Base-by-base conservation (phyloP, 2,113 vertebrate genomes). In the Stegostoma tigrinum region DNA sequence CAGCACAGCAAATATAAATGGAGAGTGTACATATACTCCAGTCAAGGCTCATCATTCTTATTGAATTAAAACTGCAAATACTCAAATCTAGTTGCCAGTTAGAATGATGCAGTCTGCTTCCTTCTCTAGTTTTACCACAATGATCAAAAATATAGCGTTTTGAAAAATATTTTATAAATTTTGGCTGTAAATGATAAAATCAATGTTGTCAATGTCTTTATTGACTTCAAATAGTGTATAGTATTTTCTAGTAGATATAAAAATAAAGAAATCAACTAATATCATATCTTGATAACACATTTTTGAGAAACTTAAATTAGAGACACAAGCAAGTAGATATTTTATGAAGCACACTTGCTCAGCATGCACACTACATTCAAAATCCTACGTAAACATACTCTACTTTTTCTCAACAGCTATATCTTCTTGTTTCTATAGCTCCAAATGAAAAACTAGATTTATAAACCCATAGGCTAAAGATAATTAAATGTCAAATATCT, bases 401-500 rank as follows among this genome's bases (percentile, higher is more conserved):
- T 42, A 93, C 64, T 64, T 38, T 93, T 91, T 93, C 38, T 91
- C 52, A 93, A 93, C 89, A 93, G 89, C 89, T 93, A 93, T 93
- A 93, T 93, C 89, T 38, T 66, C 89, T 67, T 93, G 87, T n/a
- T n/a, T 66, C 89, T 93, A 67, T 21, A 38, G 89, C 89, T 66
- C 61, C 27, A 95, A 72, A 72, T 14, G 94, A 72, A 95, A 72
- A 95, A 95, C 67, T 95, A 95, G 94, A 95, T 95, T 95, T 48
- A 72, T 67, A 72, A 72, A 95, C 94, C 66, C 68, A 52, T 68
- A 72, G 68, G 68, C 72, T 95, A 95, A 95, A 95, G 94, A 95
- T 95, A 95, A 95, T 95, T 95, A 95, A 95, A 95, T 95, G 94
- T 95, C 94, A 95, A 72, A 95, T 95, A 95, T 95, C 94, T 72